Conservation (phyloP, 1,140 invertebrate genomes). For the Megalonaias nervosa region DNA sequence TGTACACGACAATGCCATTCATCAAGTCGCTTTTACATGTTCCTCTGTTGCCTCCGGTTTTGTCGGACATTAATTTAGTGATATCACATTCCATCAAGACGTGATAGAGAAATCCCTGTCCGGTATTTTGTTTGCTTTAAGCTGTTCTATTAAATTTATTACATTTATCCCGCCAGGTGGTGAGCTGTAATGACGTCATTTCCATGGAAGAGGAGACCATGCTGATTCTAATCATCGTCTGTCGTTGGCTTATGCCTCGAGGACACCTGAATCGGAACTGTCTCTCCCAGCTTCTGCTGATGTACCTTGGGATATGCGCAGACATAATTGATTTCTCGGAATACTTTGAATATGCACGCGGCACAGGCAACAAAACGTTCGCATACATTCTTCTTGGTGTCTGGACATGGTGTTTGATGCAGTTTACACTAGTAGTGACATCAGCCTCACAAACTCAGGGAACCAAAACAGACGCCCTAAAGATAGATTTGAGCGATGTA, state of each 20-base stretch:
- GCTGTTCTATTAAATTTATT: too few species aligned
- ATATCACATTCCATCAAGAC: too few species aligned
- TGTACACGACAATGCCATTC: too few species aligned
- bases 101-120: too few species aligned
- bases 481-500: constrained; percentile 13
- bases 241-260: constrained; percentile 88
- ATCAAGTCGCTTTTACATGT: too few species aligned
- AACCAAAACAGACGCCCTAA: background rate
- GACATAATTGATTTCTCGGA: constrained; percentile 34
- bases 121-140: too few species aligned
- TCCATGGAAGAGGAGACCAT: constrained; percentile 81
- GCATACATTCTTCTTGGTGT: constrained; percentile 16
- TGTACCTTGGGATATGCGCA: constrained; percentile 32
- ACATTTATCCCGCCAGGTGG: too few species aligned
- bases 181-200: too few species aligned
- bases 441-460: background rate
- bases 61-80: too few species aligned
- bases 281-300: constrained; percentile 81
- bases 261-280: constrained; percentile 87
- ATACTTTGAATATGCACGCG: constrained; percentile 5
- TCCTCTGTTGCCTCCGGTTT: too few species aligned
- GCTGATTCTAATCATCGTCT: constrained; percentile 89
- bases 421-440: constrained; percentile 25
- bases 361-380: background rate
- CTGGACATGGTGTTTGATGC: constrained; percentile 26